These are phyloP conservation scores for Heliconius hortense DNA, from an alignment of 2,888 invertebrate species.

Conservation along the genomic window DNA sequence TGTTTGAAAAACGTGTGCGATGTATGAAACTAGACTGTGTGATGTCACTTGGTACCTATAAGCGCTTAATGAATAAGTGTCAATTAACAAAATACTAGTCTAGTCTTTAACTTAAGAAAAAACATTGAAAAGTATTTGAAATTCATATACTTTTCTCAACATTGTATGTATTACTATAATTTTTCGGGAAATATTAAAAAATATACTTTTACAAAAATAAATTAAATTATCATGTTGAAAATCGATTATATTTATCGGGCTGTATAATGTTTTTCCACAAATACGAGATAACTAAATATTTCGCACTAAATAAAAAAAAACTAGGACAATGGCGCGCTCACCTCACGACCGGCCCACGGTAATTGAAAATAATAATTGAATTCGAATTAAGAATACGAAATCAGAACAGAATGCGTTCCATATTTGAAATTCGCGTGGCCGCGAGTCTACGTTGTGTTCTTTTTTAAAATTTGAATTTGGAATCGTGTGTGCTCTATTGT, in stretches of 20 bases:
- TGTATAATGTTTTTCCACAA: conserved; percentile 36
- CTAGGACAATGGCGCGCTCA: conserved; percentile 63
- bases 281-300: conserved; percentile 37
- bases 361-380: conserved; percentile 79
- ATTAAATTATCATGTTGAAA: conserved; percentile 24
- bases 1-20: conserved; percentile 48
- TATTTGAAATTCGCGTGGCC: conserved; percentile 71
- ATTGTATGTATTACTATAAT: too few species aligned
- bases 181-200: too few species aligned
- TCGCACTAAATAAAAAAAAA: conserved; percentile 50
- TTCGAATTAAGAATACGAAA: conserved; percentile 75
- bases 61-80: not conserved
- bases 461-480: conserved; percentile 75
- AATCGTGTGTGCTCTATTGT: conserved; percentile 79
- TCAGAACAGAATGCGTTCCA: conserved; percentile 72
- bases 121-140: not conserved
- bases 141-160: not conserved
- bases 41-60: conserved; percentile 10
- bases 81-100: not conserved
- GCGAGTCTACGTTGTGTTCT: conserved; percentile 61
- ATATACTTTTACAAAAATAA: not conserved
- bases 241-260: conserved; percentile 20
- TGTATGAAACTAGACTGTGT: conserved; percentile 13
- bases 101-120: not conserved
- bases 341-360: conserved; percentile 63